Evolutionary conservation across 1,140 invertebrate genomes (phyloP).

Genomic region (Steinernema feltiae): DNA sequence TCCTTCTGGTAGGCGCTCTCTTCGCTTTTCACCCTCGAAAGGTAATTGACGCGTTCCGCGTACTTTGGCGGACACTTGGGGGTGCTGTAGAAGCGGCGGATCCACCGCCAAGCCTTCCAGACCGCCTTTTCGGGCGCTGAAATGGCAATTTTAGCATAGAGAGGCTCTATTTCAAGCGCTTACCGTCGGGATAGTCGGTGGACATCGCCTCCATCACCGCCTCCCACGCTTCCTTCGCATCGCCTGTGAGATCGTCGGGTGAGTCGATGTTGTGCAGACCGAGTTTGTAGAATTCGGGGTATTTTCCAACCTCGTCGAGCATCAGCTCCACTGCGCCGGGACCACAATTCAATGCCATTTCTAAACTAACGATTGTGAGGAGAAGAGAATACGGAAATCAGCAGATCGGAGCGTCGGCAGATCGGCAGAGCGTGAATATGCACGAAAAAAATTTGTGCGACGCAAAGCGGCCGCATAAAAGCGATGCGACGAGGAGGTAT

Average conservation of each 20-base stretch:
- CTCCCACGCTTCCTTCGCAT: background rate
- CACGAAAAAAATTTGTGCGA: no score
- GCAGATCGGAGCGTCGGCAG: no score
- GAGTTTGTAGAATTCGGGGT: conserved; percentile 3
- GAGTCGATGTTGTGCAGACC: background rate
- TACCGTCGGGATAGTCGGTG: background rate
- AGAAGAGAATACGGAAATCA: no score
- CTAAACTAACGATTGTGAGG: no score
- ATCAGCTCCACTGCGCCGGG: background rate
- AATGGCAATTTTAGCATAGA: background rate
- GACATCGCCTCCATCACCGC: background rate
- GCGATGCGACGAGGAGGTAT: no score
- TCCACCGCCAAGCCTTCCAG: background rate
- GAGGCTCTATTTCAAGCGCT: background rate
- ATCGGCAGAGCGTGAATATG: no score
- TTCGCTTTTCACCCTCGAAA: background rate
- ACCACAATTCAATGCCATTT: background rate
- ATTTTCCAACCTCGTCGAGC: background rate
- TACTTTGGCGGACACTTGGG: background rate
- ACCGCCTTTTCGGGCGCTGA: background rate
- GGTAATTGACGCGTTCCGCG: background rate
- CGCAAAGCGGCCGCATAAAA: no score
- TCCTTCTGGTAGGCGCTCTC: background rate
- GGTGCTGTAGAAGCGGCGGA: background rate
- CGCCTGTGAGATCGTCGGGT: background rate